These are phyloP conservation scores for Beaufortia kweichowensis DNA, from an alignment of 2,113 vertebrate species.

Conservation along the genomic window DNA sequence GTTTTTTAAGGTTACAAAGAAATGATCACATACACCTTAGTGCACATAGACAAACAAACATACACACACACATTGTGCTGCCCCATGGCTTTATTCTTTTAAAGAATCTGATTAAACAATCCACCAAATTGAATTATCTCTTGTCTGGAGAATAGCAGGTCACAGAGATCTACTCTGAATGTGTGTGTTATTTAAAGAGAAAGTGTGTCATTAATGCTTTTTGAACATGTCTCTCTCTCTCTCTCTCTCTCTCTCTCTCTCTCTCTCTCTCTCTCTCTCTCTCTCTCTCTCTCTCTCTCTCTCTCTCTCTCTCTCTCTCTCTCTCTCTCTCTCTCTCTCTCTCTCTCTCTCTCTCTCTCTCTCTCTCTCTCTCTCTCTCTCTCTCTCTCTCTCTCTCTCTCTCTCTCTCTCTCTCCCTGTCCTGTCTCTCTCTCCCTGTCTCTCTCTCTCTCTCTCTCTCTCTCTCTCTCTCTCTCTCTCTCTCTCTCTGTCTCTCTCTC, in stretches of 20 bases:
- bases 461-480: neutral
- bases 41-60: conserved; percentile 7
- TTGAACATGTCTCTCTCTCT: no score
- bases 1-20: conserved; percentile 18
- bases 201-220: conserved; percentile 11
- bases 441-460: neutral
- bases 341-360: neutral
- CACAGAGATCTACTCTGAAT: conserved; percentile 53
- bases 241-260: conserved; percentile 35
- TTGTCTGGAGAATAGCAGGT: conserved; percentile 91
- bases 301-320: conserved; percentile 38
- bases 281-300: conserved; percentile 45
- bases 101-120: conserved; percentile 42
- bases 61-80: conserved; percentile 21
- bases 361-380: neutral
- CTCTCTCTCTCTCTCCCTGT: neutral
- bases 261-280: conserved; percentile 38
- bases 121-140: conserved; percentile 90
- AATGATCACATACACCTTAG: neutral
- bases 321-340: conserved; percentile 1
- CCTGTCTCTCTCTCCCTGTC: no score
- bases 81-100: conserved; percentile 78
- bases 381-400: neutral
- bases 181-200: conserved; percentile 41
- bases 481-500: neutral